These are phyloP conservation scores for Drosophila prostipennis DNA, from an alignment of 2,888 invertebrate genomes.

Conservation along the genomic window DNA sequence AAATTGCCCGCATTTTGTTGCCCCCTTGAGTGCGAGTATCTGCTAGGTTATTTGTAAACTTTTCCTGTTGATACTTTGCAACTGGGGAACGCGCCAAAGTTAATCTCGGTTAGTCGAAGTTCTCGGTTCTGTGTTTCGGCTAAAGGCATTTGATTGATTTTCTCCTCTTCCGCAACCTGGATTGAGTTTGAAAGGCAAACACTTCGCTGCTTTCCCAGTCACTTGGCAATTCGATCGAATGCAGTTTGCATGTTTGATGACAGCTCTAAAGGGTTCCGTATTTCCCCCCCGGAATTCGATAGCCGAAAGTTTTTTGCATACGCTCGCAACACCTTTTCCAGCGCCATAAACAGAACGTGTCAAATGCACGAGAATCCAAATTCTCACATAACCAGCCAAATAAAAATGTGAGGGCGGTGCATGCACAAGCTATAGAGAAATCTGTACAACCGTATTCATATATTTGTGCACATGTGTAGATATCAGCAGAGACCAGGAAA, in stretches of 20 bases:
- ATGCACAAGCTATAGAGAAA: conserved; percentile 2
- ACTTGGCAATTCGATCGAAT: conserved; percentile 49
- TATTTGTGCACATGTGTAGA: conserved; percentile 2
- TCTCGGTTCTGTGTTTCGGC: conserved; percentile 19
- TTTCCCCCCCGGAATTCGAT: conserved; percentile 1
- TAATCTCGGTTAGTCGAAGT: conserved; percentile 41
- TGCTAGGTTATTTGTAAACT: conserved; percentile 43
- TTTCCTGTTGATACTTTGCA: conserved; percentile 20
- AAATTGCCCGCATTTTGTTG: conserved; percentile 51
- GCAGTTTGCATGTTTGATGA: conserved; percentile 54
- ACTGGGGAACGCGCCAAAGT: conserved; percentile 17
- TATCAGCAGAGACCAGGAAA: conserved; percentile 13
- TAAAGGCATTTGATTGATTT: conserved; percentile 42
- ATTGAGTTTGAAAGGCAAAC: conserved; percentile 40
- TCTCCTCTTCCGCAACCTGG: conserved; percentile 3
- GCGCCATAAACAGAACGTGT: conserved; percentile 57
- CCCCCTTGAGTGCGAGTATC: conserved; percentile 37
- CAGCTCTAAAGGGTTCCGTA: conserved; percentile 39
- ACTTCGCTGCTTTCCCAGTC: conserved; percentile 18
- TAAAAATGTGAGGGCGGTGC: conserved; percentile 13
- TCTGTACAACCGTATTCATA: conserved; percentile 11
- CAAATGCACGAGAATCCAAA: conserved; percentile 68
- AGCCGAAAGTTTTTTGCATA: conserved; percentile 35
- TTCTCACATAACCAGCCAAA: conserved; percentile 38
- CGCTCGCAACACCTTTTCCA: conserved; percentile 29